Base-by-base conservation (phyloP, 1,140 invertebrate genomes). In the Drosophila erecta region DNA sequence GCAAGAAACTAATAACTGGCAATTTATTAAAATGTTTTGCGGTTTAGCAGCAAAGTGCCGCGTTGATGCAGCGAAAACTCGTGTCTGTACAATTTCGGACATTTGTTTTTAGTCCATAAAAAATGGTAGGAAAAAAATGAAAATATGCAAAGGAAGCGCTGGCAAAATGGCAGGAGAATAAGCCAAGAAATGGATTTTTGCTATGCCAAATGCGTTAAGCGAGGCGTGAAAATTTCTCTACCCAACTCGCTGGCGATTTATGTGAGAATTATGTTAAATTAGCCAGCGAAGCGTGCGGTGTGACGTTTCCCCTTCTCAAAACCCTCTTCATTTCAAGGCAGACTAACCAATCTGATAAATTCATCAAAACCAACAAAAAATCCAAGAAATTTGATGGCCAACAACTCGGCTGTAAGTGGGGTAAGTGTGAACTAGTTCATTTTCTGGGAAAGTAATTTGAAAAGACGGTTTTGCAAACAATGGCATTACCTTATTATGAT, bases 241-340 rank as follows among this genome's bases (percentile, higher is more conserved):
- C 76, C 79, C 83, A 76, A 79, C 58, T 79, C 75, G 83, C 79
- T 62, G 46, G 71, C 76, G 71, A 87, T 87, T 87, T 90, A 87
- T 87, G 84, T 87, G 84, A 89, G 84, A 87, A 87, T 84, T 87
- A 87, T 87, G 84, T 81, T 84, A 87, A 87, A 87, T 79, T 89
- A 62, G 67, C 67, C 74, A 89, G 53, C 84, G 79, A 83, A 87
- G 84, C 84, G 66, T 67, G 60, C 41, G 44, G 51, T 55, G 51
- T 40, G 30, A 53, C 24, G 38, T 27, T 44, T 41, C 46, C 59
- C 37, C 62, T 41, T 3, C 14, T 2, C 14, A 12, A 33, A 8
- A 12, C 6, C 35, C 14, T 22, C 12, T n/a, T 22, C 24, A 10
- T 17, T 24, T 35, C 22, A 33, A 35, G 35, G 44, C 35, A 30